Conservation (phyloP, 2,797 vertebrate species). For the Alca torda region DNA sequence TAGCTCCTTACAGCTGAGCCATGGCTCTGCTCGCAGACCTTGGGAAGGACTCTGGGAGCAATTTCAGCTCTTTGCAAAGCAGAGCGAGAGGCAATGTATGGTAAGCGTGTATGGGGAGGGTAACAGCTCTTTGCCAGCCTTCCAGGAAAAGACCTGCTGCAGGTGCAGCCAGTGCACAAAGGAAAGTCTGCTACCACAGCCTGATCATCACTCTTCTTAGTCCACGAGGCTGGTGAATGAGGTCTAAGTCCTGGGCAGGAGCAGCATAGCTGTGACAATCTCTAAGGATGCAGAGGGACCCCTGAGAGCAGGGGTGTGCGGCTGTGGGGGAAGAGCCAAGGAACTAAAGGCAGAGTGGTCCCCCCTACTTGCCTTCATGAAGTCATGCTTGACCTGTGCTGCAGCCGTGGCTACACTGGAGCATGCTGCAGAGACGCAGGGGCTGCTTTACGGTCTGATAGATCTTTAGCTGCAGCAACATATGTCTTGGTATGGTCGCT, state of each 20-base stretch:
- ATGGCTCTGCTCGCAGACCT: neutral
- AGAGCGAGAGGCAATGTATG: neutral
- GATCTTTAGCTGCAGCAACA: neutral
- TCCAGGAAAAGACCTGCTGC: neutral
- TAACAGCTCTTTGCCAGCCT: neutral
- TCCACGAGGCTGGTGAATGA: neutral
- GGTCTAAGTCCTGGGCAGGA: neutral
- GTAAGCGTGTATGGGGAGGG: neutral
- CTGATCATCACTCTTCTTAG: neutral
- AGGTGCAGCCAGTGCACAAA: neutral
- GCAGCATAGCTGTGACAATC: neutral
- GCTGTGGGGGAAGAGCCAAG: neutral
- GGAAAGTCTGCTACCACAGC: neutral
- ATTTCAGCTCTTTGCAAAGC: neutral
- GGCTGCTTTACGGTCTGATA: neutral
- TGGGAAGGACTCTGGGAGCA: neutral
- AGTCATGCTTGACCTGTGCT: neutral
- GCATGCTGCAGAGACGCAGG: neutral
- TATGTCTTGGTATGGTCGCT: neutral
- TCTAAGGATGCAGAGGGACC: neutral
- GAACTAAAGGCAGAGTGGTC: neutral
- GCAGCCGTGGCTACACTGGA: neutral
- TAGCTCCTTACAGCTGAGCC: neutral
- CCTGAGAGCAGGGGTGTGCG: neutral
- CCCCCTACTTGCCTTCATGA: accelerated